Conservation (phyloP, 2,113 vertebrate genomes). For the Chlorodrepanis virens region DNA sequence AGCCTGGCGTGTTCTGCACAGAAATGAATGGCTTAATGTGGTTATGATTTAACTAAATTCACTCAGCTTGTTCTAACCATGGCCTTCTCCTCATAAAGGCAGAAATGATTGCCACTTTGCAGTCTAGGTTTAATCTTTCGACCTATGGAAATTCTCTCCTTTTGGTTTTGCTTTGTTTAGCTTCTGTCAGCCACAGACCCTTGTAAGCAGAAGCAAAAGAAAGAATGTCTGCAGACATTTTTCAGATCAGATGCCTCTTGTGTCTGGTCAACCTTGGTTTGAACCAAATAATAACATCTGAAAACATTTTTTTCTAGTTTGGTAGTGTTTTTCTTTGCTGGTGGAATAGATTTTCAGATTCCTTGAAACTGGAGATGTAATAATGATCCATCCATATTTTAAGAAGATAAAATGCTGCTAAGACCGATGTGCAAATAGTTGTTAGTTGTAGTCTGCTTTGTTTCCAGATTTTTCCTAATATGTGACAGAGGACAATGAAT, state of each 20-base stretch:
- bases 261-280: not conserved
- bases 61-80: not conserved
- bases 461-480: not conserved
- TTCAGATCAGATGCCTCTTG: rapidly evolving
- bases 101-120: not conserved
- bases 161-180: not conserved
- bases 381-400: not conserved
- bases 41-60: constrained; percentile 21
- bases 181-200: not conserved
- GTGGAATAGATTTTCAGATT: not conserved
- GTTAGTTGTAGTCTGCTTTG: not conserved
- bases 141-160: not conserved
- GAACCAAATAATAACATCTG: not conserved
- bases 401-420: not conserved
- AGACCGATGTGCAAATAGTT: not conserved
- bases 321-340: not conserved
- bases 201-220: not conserved
- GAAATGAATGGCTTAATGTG: not conserved
- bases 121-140: not conserved
- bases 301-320: not conserved
- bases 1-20: not conserved
- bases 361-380: not conserved
- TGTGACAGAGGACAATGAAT: not conserved
- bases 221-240: not conserved
- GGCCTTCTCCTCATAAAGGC: not conserved